Evolutionary conservation across 1,140 invertebrate genomes (phyloP).

Genomic region (Dysdera silvatica): DNA sequence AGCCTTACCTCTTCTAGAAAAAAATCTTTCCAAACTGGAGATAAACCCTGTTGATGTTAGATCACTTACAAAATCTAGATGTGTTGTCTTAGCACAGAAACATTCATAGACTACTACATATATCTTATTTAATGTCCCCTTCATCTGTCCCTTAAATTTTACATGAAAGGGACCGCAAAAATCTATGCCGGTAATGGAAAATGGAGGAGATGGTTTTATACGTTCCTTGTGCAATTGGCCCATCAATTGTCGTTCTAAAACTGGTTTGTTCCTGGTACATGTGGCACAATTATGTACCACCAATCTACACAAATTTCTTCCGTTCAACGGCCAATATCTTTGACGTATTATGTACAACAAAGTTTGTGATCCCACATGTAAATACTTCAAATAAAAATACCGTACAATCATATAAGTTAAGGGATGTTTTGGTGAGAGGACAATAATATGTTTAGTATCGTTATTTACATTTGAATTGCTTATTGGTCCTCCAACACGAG

Average conservation of each 20-base stretch:
- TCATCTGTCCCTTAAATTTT: background rate
- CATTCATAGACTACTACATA: background rate
- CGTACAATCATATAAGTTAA: too few species aligned
- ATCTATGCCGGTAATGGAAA: conserved; percentile 9
- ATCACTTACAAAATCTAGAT: conserved; percentile 1
- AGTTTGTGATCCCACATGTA: too few species aligned
- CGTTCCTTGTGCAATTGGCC: background rate
- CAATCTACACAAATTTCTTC: background rate
- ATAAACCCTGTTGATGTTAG: background rate
- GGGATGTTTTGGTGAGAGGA: too few species aligned
- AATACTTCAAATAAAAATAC: too few species aligned
- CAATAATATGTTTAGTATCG: too few species aligned
- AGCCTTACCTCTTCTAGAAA: conserved; percentile 1
- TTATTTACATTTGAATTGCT: too few species aligned
- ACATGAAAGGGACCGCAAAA: conserved; percentile 18
- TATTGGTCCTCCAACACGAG: too few species aligned
- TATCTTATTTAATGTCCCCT: background rate
- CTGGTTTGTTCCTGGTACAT: background rate
- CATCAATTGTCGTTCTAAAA: background rate
- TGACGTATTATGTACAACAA: conserved; percentile 3
- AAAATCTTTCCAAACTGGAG: background rate
- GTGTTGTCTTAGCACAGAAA: background rate
- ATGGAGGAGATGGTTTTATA: background rate
- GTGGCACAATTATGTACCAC: background rate
- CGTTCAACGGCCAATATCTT: conserved; percentile 6